Evolutionary conservation across 2,888 invertebrate species (phyloP).

Genomic region (Autographa gamma): DNA sequence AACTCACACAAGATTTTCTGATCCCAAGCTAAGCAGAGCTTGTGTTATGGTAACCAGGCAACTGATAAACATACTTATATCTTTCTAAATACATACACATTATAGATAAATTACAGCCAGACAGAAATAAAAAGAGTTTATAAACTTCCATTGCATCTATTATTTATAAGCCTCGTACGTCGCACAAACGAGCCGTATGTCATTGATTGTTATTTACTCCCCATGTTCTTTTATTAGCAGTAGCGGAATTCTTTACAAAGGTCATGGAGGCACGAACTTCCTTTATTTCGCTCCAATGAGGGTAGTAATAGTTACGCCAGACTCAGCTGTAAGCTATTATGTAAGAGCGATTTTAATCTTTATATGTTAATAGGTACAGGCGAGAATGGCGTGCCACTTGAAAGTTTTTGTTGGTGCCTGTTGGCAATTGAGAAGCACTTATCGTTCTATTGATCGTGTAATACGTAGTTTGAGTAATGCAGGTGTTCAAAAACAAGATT

Average conservation of each 20-base stretch:
- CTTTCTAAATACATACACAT: too few species aligned
- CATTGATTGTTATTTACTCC: slow-evolving; percentile 50
- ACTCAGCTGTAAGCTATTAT: slow-evolving; percentile 33
- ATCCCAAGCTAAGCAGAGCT: too few species aligned
- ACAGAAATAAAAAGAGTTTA: too few species aligned
- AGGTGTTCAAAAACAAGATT: slow-evolving; percentile 42
- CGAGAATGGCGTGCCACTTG: slow-evolving; percentile 28
- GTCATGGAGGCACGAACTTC: slow-evolving; percentile 71
- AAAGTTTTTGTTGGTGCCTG: slow-evolving; percentile 40
- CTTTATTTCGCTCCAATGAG: slow-evolving; percentile 67
- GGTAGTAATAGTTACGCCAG: slow-evolving; percentile 47
- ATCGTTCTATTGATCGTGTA: slow-evolving; percentile 46
- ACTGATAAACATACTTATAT: too few species aligned
- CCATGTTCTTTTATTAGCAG: slow-evolving; percentile 76
- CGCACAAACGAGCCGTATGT: slow-evolving; percentile 38
- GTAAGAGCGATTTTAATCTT: slow-evolving; percentile 50
- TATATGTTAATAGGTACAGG: slow-evolving; percentile 34
- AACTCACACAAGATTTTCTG: too few species aligned
- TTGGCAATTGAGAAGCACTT: slow-evolving; percentile 50
- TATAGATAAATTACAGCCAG: too few species aligned
- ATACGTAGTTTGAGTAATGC: slow-evolving; percentile 48
- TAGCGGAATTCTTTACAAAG: slow-evolving; percentile 76
- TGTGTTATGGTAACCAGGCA: too few species aligned
- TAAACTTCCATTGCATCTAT: too few species aligned
- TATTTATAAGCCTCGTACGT: slow-evolving; percentile 12